A percentile compares a stretch with the other conserved stretches of the same genome.
Evolutionary conservation across 92 coral and sea anemone species (phyloP).

Genomic region (Blastomussa wellsi): DNA sequence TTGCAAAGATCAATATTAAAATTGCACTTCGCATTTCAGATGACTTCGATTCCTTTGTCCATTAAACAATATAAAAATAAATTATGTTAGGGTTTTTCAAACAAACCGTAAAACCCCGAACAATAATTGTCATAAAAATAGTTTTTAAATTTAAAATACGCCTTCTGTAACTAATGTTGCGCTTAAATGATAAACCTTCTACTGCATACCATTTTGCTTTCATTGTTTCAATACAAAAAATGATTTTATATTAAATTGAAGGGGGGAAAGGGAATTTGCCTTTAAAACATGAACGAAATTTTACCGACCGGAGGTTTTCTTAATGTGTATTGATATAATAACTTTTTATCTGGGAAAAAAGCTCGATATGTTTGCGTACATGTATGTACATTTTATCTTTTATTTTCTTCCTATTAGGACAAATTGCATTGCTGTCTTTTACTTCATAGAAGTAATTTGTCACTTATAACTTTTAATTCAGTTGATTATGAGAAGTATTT

Average conservation of each 20-base stretch:
- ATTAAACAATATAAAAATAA: neutral
- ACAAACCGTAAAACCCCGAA: neutral
- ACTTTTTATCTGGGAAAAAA: neutral
- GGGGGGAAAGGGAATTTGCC: neutral
- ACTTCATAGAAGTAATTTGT: neutral
- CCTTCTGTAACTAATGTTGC: neutral
- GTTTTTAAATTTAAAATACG: neutral
- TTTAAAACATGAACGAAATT: neutral
- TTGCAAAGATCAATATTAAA: neutral
- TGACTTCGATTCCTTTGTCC: neutral
- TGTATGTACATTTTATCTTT: neutral
- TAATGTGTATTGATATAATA: neutral
- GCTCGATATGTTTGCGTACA: neutral
- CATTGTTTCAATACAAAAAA: neutral
- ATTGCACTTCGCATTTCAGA: neutral
- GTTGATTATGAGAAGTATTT: neutral
- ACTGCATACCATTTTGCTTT: neutral
- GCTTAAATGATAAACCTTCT: neutral
- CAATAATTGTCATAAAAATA: neutral
- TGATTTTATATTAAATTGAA: neutral
- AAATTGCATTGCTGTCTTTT: neutral
- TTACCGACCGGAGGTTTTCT: neutral
- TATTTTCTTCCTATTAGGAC: neutral
- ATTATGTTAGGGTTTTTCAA: neutral
- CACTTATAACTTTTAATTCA: neutral